Conservation (phyloP, 2,113 vertebrate genomes). For the Scalopus aquaticus region DNA sequence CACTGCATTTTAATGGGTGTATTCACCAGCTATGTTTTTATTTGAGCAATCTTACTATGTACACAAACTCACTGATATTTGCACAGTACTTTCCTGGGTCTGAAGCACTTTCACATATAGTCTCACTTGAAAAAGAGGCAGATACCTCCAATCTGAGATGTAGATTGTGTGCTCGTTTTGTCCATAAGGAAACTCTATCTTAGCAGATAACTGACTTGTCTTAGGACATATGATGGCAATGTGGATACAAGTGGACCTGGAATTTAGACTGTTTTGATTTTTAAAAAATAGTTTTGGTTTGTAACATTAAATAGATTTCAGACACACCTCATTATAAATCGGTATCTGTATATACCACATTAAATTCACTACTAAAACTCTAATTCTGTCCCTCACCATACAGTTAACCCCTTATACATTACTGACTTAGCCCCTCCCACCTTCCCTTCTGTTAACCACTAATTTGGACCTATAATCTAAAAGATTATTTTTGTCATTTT, state of each 20-base stretch:
- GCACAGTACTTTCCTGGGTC: not conserved
- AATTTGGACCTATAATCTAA: too few species aligned
- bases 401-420: too few species aligned
- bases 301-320: too few species aligned
- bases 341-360: too few species aligned
- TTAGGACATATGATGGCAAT: not conserved
- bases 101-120: not conserved
- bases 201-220: not conserved
- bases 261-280: not conserved
- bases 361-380: too few species aligned
- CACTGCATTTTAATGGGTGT: constrained; percentile 14
- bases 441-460: too few species aligned
- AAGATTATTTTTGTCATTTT: too few species aligned
- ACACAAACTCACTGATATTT: not conserved
- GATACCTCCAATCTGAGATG: not conserved
- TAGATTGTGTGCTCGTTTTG: not conserved
- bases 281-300: too few species aligned
- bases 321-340: too few species aligned
- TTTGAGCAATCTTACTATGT: not conserved
- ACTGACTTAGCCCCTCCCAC: too few species aligned
- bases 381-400: too few species aligned
- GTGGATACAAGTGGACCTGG: not conserved
- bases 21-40: constrained; percentile 25
- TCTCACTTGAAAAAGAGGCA: not conserved
- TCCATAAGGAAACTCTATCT: not conserved